Percentiles rank a stretch among this genome's conserved stretches.
Evolutionary conservation across 2,797 vertebrate species (phyloP).

Genomic region (Rallus crepitans): DNA sequence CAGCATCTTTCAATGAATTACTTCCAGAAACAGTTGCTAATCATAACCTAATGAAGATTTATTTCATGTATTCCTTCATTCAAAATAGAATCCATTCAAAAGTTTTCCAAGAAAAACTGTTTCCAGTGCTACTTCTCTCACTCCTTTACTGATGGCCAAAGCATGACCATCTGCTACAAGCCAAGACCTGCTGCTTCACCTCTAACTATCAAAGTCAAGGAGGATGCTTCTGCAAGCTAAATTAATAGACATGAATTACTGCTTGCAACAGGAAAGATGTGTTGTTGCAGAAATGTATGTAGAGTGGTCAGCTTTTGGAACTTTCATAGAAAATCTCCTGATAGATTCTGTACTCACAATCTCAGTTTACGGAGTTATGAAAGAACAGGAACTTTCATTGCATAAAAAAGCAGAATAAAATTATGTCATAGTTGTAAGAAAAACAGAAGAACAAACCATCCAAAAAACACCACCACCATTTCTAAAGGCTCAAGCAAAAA

Average conservation of each 20-base stretch:
- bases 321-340: background rate
- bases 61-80: background rate
- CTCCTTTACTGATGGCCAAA: background rate
- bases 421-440: no score
- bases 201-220: background rate
- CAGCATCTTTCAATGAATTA: background rate
- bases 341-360: background rate
- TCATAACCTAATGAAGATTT: background rate
- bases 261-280: background rate
- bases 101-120: background rate
- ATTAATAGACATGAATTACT: background rate
- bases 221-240: background rate
- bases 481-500: background rate
- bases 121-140: background rate
- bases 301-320: background rate
- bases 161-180: background rate
- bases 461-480: background rate
- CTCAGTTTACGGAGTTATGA: accelerated
- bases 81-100: background rate
- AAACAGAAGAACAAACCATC: background rate
- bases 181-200: background rate
- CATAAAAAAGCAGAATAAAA: background rate
- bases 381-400: background rate
- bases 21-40: background rate
- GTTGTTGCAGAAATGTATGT: background rate